These are phyloP conservation scores for Condylura cristata DNA, from an alignment of 2,113 vertebrate species.

Conservation along the genomic window DNA sequence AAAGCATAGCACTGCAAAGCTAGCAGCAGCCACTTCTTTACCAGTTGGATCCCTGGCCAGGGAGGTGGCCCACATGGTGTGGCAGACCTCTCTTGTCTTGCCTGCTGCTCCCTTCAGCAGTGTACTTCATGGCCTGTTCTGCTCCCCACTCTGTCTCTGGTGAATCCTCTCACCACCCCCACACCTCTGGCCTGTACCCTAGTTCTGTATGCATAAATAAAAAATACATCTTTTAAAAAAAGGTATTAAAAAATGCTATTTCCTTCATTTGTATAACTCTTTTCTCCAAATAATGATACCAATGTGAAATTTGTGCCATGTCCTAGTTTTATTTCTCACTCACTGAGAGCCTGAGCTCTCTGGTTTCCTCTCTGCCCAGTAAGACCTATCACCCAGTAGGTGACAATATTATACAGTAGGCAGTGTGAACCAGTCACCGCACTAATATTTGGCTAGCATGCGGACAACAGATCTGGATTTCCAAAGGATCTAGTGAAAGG, in stretches of 20 bases:
- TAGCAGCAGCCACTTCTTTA: too few species aligned
- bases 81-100: too few species aligned
- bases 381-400: not conserved
- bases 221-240: too few species aligned
- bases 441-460: not conserved
- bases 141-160: too few species aligned
- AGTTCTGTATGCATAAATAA: too few species aligned
- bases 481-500: not conserved
- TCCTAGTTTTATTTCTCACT: not conserved
- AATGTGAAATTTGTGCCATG: not conserved
- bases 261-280: not conserved
- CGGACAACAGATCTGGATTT: not conserved
- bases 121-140: too few species aligned
- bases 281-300: not conserved
- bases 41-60: too few species aligned
- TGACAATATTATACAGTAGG: not conserved
- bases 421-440: not conserved
- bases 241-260: not conserved
- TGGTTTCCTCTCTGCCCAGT: not conserved
- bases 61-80: too few species aligned
- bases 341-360: not conserved
- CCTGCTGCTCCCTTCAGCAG: too few species aligned
- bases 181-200: too few species aligned
- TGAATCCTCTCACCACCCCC: too few species aligned
- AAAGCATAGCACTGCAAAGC: too few species aligned